Evolutionary conservation across 2,113 vertebrate species (phyloP).

Genomic region (Pedionomus torquatus): DNA sequence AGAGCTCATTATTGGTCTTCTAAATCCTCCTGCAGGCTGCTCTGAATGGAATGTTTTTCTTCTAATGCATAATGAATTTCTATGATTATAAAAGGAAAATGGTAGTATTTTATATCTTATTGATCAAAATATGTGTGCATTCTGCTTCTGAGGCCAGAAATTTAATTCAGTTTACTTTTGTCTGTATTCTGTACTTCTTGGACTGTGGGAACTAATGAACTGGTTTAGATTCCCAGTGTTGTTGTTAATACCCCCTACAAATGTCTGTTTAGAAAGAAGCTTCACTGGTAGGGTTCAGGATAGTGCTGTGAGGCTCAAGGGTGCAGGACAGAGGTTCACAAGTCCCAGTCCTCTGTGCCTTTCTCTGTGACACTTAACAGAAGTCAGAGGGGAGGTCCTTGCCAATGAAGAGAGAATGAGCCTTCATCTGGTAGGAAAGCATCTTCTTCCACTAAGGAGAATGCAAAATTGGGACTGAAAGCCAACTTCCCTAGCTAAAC

Average conservation of each 20-base stretch:
- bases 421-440: not conserved
- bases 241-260: not conserved
- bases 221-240: not conserved
- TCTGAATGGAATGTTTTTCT: not conserved
- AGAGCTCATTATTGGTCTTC: not conserved
- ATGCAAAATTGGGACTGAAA: not conserved
- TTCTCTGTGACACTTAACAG: not conserved
- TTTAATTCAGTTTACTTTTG: not conserved
- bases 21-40: conserved; percentile 3
- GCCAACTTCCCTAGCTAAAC: not conserved
- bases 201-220: not conserved
- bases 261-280: not conserved
- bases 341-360: not conserved
- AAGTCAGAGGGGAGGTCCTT: not conserved
- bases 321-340: not conserved
- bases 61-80: not conserved
- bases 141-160: not conserved
- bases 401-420: not conserved
- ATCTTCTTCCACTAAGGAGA: not conserved
- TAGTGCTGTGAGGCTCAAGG: not conserved
- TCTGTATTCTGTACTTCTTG: not conserved
- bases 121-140: not conserved
- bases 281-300: not conserved
- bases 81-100: not conserved
- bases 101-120: not conserved